Evolutionary conservation across 2,888 invertebrate genomes (phyloP), one percentile per base, ranked within the genome.

Genomic region (Dolichomitus sp.): DNA sequence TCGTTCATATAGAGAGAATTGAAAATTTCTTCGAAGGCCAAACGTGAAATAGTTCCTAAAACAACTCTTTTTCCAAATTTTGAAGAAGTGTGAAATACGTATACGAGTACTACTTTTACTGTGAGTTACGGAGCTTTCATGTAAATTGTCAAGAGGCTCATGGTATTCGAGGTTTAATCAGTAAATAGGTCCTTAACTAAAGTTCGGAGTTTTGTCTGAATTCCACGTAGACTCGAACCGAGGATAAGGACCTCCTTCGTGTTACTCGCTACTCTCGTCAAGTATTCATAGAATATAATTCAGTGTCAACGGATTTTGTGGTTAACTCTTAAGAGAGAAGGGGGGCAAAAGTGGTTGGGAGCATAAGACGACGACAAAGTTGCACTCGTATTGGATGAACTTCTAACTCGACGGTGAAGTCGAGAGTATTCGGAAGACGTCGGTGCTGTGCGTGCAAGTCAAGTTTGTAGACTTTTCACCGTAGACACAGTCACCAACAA

Each of bases 211-310:
- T 19, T 14, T 9, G 57, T 37, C n/a, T 19, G 23, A 2, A 33
- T 14, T 23, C 17, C 33, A 11, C 52, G 11, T 17, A 79, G 63
- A 66, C 33, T 48, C 42, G n/a, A 42, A 54, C 45, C 42, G n/a
- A 30, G 50, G 17, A 33, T 59, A 69, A 61, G 42, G 69, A 45
- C 19, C 17, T 17, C 5, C 72, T 19, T 27, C 30, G 52, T 50
- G 27, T n/a, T 11, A 30, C 40, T 70, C 45, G 27, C 33, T 27
- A 66, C 59, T 45, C 68, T 77, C 77, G 77, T 81, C 77, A 63
- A 73, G 42, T 77, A 77, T 73, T 77, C 81, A 73, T 77, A 57
- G 48, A 48, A 77, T 37, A 68, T 81, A 81, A 77, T 77, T 77
- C 73, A 68, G 76, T 77, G 77, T 81, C 81, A 68, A 76, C 76